Conservation (phyloP, 2,797 vertebrate genomes). For the Gobio occitaniae region DNA sequence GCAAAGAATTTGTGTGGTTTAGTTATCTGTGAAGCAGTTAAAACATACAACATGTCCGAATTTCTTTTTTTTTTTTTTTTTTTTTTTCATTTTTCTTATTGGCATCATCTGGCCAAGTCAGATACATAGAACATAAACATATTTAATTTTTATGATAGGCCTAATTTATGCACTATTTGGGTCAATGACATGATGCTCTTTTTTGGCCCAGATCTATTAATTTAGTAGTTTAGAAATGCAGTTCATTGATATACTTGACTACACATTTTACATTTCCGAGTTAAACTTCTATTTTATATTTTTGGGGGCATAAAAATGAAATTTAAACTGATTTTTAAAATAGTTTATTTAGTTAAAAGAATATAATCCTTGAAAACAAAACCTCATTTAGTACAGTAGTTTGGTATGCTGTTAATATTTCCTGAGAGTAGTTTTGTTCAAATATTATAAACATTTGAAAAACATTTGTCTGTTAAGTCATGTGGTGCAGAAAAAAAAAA, state of each 20-base stretch:
- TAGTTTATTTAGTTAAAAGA: neutral
- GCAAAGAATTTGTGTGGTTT: conserved; percentile 24
- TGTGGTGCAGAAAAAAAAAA: neutral
- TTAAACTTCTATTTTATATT: neutral
- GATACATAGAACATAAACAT: neutral
- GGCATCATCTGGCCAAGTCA: neutral
- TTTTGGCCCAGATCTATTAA: neutral
- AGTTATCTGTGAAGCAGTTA: neutral
- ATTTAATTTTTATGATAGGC: neutral
- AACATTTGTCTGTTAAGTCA: neutral
- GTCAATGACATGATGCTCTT: too few species aligned
- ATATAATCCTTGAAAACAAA: neutral
- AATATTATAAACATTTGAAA: neutral
- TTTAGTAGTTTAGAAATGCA: neutral
- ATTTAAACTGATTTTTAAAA: neutral
- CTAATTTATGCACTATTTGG: neutral
- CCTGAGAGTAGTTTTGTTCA: neutral
- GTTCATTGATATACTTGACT: neutral
- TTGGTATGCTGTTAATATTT: neutral
- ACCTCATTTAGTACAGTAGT: neutral
- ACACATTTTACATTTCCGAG: neutral
- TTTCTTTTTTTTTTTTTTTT: neutral
- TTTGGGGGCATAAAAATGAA: neutral
- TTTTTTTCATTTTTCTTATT: neutral
- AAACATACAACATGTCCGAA: neutral